Evolutionary conservation across 2,113 vertebrate species (phyloP).

Genomic region (Pollachius pollachius): DNA sequence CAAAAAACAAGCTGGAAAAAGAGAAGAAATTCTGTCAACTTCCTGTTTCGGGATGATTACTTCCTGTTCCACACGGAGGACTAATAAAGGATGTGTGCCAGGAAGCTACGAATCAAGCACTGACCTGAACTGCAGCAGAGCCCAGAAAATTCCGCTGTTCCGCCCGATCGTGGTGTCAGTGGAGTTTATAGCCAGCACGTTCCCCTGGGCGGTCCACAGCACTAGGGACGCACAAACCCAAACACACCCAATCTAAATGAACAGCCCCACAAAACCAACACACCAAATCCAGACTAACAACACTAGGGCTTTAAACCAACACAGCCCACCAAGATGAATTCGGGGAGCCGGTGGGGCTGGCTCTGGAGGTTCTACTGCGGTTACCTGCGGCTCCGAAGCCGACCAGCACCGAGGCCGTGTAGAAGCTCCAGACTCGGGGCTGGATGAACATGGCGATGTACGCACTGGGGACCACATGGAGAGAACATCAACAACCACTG

Average conservation of each 20-base stretch:
- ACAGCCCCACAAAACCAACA: neutral
- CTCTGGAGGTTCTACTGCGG: constrained; percentile 9
- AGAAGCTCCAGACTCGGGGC: constrained; percentile 91
- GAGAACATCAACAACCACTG: neutral
- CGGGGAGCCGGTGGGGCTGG: too few species aligned
- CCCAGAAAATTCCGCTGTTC: constrained; percentile 97
- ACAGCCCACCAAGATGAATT: too few species aligned
- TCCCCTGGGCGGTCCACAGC: constrained; percentile 97
- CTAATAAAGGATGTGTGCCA: neutral
- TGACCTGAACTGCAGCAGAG: constrained; percentile 92
- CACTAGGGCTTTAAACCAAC: too few species aligned
- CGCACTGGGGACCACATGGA: constrained; percentile 64
- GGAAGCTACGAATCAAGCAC: neutral
- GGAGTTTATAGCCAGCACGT: constrained; percentile 91
- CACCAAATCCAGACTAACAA: too few species aligned
- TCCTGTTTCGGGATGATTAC: neutral
- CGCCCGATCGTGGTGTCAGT: constrained; percentile 88
- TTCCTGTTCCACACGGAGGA: neutral
- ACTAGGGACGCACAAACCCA: constrained; percentile 63
- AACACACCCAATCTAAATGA: neutral
- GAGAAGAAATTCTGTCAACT: neutral
- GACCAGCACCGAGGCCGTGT: constrained; percentile 91
- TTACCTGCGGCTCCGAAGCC: constrained; percentile 92
- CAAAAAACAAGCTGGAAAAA: constrained; percentile 89
- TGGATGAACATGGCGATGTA: constrained; percentile 98